Conservation (phyloP, 2,113 vertebrate genomes). For the Melanerpes formicivorus region DNA sequence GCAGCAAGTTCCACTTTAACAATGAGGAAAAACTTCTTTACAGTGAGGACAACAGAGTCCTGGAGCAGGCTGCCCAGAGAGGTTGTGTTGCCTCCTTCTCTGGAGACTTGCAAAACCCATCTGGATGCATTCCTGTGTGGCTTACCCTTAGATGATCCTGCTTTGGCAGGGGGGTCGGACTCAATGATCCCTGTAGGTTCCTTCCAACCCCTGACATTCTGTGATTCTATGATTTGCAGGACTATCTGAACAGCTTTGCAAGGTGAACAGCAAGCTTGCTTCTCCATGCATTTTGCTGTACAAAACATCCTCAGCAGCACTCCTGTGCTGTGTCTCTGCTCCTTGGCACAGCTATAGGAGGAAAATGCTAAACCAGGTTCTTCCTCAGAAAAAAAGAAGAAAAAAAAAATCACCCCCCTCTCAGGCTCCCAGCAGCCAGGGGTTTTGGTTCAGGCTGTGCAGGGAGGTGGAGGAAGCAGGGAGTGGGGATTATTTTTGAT, state of each 20-base stretch:
- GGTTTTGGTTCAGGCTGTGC: background rate
- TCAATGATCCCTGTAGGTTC: too few species aligned
- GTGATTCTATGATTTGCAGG: background rate
- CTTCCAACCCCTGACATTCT: too few species aligned
- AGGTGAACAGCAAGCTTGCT: background rate
- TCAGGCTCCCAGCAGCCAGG: background rate
- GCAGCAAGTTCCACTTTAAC: too few species aligned
- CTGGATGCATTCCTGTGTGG: too few species aligned
- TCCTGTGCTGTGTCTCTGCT: background rate
- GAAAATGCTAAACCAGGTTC: background rate
- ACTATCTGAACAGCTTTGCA: background rate
- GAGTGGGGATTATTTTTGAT: slow-evolving; percentile 10
- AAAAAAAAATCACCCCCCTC: background rate
- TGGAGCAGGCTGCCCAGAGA: too few species aligned
- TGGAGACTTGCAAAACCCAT: too few species aligned
- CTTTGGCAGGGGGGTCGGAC: too few species aligned
- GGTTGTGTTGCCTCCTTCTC: too few species aligned
- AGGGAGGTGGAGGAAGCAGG: background rate
- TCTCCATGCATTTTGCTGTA: background rate
- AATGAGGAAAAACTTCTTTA: too few species aligned
- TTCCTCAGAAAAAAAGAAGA: background rate
- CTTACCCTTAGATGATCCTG: too few species aligned
- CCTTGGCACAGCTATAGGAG: background rate
- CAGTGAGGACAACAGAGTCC: too few species aligned
- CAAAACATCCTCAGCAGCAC: background rate